phyloP scores from a whole-genome alignment of 2,113 vertebrate genomes.

The Actenoides hombroni region DNA sequence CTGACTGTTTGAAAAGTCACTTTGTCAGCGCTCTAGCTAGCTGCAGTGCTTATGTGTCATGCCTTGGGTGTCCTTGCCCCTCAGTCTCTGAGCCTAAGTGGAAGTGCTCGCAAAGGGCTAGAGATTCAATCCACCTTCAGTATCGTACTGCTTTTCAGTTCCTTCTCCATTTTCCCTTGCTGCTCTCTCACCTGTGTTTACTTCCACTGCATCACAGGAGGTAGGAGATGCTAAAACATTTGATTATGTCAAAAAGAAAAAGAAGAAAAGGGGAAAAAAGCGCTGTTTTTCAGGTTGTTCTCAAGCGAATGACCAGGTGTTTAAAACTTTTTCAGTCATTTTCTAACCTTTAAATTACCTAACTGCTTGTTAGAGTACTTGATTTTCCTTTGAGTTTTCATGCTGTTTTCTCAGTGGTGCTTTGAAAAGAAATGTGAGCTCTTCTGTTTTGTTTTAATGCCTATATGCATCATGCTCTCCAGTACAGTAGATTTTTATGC shows the following conservation, averaged over 20 bases:
- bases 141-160: neutral
- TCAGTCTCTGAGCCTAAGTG: neutral
- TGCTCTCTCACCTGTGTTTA: neutral
- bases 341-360: neutral
- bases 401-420: neutral
- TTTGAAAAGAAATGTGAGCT: neutral
- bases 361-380: neutral
- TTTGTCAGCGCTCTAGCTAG: neutral
- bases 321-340: neutral
- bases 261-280: too few species aligned
- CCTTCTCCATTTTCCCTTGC: neutral
- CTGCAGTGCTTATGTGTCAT: neutral
- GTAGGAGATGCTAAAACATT: neutral
- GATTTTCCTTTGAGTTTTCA: neutral
- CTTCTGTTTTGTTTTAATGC: neutral
- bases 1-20: neutral
- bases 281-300: neutral
- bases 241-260: neutral
- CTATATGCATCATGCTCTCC: neutral
- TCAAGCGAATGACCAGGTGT: neutral
- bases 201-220: neutral
- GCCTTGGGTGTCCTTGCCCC: neutral
- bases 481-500: neutral
- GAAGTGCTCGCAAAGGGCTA: neutral
- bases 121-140: neutral